Percentiles rank a stretch among this genome's conserved stretches.
Conservation (phyloP, 2,888 invertebrate species). For the Teinopalpus imperialis region DNA sequence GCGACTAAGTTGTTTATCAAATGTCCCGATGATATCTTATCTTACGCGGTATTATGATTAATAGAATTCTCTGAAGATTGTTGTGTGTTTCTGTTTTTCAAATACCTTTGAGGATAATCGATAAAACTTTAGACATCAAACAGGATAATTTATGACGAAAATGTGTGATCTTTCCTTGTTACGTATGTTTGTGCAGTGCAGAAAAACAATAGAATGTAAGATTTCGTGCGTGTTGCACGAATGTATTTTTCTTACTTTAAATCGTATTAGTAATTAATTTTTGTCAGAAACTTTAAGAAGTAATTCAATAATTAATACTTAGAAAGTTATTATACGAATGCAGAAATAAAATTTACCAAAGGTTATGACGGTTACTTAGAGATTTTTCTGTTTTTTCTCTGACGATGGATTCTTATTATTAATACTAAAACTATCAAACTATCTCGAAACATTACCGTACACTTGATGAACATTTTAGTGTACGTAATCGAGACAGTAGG, state of each 20-base stretch:
- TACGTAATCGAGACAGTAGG: conserved; percentile 43
- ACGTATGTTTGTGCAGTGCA: too few species aligned
- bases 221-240: too few species aligned
- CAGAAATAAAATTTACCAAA: conserved; percentile 21
- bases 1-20: conserved; percentile 14
- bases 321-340: conserved; percentile 4
- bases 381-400: conserved; percentile 10
- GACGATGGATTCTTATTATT: background rate
- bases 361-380: conserved; percentile 21
- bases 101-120: conserved; percentile 17
- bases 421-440: conserved; percentile 7
- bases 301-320: background rate
- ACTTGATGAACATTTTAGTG: background rate
- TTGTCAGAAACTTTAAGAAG: background rate
- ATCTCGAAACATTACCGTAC: conserved; percentile 9
- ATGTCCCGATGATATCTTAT: conserved; percentile 21
- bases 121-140: conserved; percentile 1
- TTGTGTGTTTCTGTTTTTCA: conserved; percentile 6
- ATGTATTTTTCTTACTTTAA: background rate
- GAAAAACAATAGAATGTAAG: background rate
- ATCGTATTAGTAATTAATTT: background rate
- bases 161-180: background rate
- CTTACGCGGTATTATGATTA: conserved; percentile 19
- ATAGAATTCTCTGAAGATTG: conserved; percentile 13
- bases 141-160: background rate